phyloP scores from a whole-genome alignment of 2,888 invertebrate species.

The Callosobruchus maculatus region DNA sequence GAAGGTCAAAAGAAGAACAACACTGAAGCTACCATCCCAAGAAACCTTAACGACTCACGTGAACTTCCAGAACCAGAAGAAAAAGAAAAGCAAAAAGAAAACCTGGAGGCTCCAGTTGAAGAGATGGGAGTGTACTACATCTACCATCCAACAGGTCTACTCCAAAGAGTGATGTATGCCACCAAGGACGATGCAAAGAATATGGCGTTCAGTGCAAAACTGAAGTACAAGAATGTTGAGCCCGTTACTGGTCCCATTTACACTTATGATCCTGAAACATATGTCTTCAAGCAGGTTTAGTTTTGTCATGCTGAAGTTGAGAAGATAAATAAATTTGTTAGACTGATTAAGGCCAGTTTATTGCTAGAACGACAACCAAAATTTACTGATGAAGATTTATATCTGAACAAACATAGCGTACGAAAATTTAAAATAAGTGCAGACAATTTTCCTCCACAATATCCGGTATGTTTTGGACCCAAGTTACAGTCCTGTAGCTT shows the following conservation, averaged over 20 bases:
- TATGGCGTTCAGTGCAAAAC: constrained; percentile 62
- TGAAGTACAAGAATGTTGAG: constrained; percentile 60
- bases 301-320: neutral
- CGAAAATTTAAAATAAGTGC: too few species aligned
- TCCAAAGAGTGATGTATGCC: constrained; percentile 61
- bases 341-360: too few species aligned
- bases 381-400: too few species aligned
- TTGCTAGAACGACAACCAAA: too few species aligned
- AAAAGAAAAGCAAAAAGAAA: constrained; percentile 13
- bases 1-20: neutral
- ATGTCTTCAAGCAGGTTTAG: constrained; percentile 10
- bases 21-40: neutral
- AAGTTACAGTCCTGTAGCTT: too few species aligned
- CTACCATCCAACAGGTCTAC: constrained; percentile 59
- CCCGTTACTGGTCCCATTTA: constrained; percentile 62
- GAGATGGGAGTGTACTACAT: constrained; percentile 61
- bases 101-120: constrained; percentile 23
- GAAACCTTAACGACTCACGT: constrained; percentile 17
- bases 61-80: constrained; percentile 8
- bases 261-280: constrained; percentile 46
- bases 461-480: too few species aligned
- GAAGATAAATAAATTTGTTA: neutral
- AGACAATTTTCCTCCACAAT: too few species aligned
- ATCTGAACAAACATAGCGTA: too few species aligned
- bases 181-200: constrained; percentile 53